A percentile compares a stretch with the other conserved stretches of the same genome.
Conservation (phyloP, 2,113 vertebrate species). For the Paralichthys olivaceus region DNA sequence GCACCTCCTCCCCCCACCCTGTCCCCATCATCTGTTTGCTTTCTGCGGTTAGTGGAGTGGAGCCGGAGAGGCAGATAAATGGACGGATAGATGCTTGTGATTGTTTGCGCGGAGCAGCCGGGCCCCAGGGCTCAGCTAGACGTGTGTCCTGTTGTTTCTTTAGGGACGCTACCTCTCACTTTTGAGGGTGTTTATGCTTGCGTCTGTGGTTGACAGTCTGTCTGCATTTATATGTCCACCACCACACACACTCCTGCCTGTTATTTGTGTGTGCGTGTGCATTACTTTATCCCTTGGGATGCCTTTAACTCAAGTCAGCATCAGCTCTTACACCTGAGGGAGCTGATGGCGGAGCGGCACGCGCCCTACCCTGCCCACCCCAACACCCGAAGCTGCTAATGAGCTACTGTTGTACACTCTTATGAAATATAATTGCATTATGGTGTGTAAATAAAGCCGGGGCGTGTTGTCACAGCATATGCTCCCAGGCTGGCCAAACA, state of each 20-base stretch:
- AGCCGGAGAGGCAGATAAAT: slow-evolving; percentile 52
- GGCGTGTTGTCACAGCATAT: slow-evolving; percentile 94
- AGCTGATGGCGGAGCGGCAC: slow-evolving; percentile 76
- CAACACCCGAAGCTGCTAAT: slow-evolving; percentile 89
- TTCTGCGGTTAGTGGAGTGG: slow-evolving; percentile 63
- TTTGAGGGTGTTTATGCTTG: slow-evolving; percentile 58
- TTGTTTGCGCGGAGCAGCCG: slow-evolving; percentile 53
- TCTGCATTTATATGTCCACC: slow-evolving; percentile 47
- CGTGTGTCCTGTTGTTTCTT: slow-evolving; percentile 73
- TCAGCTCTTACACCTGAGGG: slow-evolving; percentile 80
- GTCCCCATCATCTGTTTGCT: slow-evolving; percentile 71
- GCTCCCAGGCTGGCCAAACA: slow-evolving; percentile 92
- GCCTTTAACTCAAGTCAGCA: slow-evolving; percentile 79
- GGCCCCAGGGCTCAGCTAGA: slow-evolving; percentile 46
- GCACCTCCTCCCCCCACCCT: slow-evolving; percentile 34
- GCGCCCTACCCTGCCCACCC: slow-evolving; percentile 76
- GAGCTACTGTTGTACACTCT: slow-evolving; percentile 99
- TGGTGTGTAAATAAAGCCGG: slow-evolving; percentile 94
- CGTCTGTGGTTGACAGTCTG: slow-evolving; percentile 54
- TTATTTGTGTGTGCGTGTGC: slow-evolving; percentile 44
- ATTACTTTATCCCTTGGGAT: slow-evolving; percentile 51
- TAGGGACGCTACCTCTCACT: slow-evolving; percentile 58
- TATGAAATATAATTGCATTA: slow-evolving; percentile 96
- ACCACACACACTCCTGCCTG: slow-evolving; percentile 30
- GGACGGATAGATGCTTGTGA: slow-evolving; percentile 54